These are phyloP conservation scores for Lycorma delicatula DNA, from an alignment of 1,140 invertebrate species.

Conservation along the genomic window DNA sequence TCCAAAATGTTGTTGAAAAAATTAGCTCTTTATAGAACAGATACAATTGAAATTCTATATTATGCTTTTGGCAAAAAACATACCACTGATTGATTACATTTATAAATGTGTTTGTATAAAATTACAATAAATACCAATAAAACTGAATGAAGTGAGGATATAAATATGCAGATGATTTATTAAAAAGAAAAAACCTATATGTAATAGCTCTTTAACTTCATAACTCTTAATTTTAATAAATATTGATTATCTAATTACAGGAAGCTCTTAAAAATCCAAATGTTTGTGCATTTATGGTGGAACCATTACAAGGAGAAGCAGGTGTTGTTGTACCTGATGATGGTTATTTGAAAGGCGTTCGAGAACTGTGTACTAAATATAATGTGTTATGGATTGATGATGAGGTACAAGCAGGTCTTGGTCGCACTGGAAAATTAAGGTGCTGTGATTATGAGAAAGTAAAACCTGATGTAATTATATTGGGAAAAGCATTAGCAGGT, in stretches of 20 bases:
- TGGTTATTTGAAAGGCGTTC: constrained; percentile 73
- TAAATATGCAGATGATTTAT: not conserved
- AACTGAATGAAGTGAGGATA: too few species aligned
- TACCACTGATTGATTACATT: too few species aligned
- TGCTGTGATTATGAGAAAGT: constrained; percentile 56
- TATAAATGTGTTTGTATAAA: too few species aligned
- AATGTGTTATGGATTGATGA: constrained; percentile 64
- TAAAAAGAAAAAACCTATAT: not conserved
- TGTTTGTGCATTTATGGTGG: constrained; percentile 95
- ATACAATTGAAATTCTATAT: too few species aligned
- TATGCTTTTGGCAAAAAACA: too few species aligned
- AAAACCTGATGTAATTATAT: constrained; percentile 61
- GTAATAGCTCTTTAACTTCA: not conserved
- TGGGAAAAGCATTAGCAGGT: constrained; percentile 79
- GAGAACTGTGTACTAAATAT: constrained; percentile 56
- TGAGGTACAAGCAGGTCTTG: constrained; percentile 64
- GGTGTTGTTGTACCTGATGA: constrained; percentile 85
- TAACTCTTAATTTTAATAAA: constrained; percentile 25
- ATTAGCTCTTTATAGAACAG: too few species aligned
- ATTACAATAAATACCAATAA: too few species aligned
- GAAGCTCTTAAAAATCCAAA: constrained; percentile 64
- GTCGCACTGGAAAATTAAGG: constrained; percentile 54
- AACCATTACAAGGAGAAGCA: constrained; percentile 98
- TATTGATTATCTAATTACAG: constrained; percentile 33
- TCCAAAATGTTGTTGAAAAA: too few species aligned